Evolutionary conservation across 1,140 invertebrate species (phyloP), one percentile per base, ranked within the genome.

Genomic region (Palaemon carinicauda): DNA sequence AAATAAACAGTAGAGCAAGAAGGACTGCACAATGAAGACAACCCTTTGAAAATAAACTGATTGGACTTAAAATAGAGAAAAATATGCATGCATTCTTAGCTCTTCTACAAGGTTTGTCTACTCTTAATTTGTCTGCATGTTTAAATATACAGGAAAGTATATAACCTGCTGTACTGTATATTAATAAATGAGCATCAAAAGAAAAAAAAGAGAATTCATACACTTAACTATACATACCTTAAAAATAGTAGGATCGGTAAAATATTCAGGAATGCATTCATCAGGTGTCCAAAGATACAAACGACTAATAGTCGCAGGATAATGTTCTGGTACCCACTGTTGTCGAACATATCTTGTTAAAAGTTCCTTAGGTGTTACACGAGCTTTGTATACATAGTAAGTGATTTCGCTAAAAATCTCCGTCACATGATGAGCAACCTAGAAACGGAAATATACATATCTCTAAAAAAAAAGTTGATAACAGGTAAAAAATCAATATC

Each of bases 221-320:
- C 9, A n/a, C 33, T 87, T 90, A 93, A 93, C 91, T 96, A 77
- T 21, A n/a, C 33, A 87, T 90, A 93, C 93, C 91, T 96, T 95
- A 90, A 99, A 99, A 89, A 99, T 96, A 89, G 92, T 94, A 0
- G 97, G 95, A 92, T 98, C 97, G 17, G 94, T 95, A 91, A 95
- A 99, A 93, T 99, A 97, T 92, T 98, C 96, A 73, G 98, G 97
- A 92, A 99, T 97, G 91, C 98, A 99, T 92, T 99, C 98, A 92
- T 99, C 98, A 0, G 98, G 98, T 17, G 97, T 98, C 98, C 98
- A 99, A 90, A 97, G 95, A 83, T 93, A 90, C 51, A 93, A 84
- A 19, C 97, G 93, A 90, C 97, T 95, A 90, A 99, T 97, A 19
- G 96, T 97, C 21, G 94, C 94, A 0, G 98, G 98, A 93, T 99